phyloP scores from a whole-genome alignment of 2,113 vertebrate genomes.

The Macroglossus sobrinus region DNA sequence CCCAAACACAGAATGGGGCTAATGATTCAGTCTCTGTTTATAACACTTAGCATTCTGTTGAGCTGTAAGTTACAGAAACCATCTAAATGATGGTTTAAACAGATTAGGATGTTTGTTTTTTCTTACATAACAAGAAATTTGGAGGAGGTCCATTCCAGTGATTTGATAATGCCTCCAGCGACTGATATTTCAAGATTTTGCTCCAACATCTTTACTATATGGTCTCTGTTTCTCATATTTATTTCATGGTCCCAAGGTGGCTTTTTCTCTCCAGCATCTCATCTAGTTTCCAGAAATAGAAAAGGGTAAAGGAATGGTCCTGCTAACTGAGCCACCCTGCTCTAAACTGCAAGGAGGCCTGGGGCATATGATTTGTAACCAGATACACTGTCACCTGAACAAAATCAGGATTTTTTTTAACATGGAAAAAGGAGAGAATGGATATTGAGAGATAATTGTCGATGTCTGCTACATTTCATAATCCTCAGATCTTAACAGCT shows the following conservation, averaged over 20 bases:
- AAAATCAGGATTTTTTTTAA: neutral
- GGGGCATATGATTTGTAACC: neutral
- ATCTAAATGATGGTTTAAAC: neutral
- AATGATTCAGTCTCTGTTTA: neutral
- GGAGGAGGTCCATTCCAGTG: neutral
- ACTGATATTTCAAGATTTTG: neutral
- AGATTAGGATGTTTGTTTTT: neutral
- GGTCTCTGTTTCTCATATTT: neutral
- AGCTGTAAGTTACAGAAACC: neutral
- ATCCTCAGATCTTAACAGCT: neutral
- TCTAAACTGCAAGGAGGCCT: neutral
- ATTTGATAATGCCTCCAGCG: neutral
- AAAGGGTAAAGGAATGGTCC: neutral
- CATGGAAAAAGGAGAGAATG: neutral
- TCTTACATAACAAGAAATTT: neutral
- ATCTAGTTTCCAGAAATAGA: neutral
- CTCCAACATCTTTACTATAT: neutral
- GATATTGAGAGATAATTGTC: neutral
- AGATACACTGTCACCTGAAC: neutral
- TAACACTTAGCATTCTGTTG: neutral
- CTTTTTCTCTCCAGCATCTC: neutral
- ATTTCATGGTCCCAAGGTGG: neutral
- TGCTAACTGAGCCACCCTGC: neutral
- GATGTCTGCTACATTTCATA: neutral
- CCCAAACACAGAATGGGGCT: neutral